phyloP scores from a whole-genome alignment of 1,140 invertebrate genomes.

The Sitobion miscanthi region DNA sequence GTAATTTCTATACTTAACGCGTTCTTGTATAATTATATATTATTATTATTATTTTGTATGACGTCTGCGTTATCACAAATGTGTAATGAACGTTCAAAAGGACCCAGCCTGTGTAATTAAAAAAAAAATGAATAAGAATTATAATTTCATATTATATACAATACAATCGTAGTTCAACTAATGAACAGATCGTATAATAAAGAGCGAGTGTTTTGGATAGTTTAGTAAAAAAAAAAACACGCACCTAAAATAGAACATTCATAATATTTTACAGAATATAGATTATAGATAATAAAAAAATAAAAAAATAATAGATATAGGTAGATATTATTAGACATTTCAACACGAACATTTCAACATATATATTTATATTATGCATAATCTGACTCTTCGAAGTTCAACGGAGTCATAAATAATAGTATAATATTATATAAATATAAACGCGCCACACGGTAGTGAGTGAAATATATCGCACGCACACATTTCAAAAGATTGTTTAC shows the following conservation, averaged over 20 bases:
- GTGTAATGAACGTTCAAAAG: no score
- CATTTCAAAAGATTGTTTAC: neutral
- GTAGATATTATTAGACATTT: neutral
- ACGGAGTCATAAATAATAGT: neutral
- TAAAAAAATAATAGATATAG: neutral
- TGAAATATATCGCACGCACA: neutral
- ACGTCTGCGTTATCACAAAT: no score
- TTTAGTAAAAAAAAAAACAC: neutral
- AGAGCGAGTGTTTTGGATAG: neutral
- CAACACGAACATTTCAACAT: neutral
- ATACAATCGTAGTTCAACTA: neutral
- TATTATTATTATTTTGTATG: no score
- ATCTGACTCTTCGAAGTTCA: neutral
- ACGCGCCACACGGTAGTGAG: neutral
- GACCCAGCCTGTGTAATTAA: no score
- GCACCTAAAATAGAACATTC: neutral
- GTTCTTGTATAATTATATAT: no score
- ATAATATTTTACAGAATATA: neutral
- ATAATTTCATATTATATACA: neutral
- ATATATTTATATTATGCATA: neutral
- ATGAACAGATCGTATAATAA: neutral
- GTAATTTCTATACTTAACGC: no score
- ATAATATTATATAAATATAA: neutral
- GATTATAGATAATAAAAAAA: neutral
- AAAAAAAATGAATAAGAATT: no score